phyloP scores from a whole-genome alignment of 2,888 invertebrate species.

The Notocelia uddmanniana region DNA sequence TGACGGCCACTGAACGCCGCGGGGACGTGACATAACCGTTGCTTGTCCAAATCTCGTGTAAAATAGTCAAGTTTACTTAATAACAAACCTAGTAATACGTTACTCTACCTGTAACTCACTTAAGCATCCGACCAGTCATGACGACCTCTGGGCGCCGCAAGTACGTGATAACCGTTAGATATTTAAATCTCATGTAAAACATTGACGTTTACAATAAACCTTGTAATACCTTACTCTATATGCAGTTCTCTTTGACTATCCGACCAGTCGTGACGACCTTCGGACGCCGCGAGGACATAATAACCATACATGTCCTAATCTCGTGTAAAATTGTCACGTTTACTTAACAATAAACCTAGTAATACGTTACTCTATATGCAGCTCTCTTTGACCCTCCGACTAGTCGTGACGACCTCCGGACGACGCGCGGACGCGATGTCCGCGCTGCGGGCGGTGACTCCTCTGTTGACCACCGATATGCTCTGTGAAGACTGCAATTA shows the following conservation, averaged over 20 bases:
- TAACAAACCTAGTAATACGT: background rate
- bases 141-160: slow-evolving; percentile 91
- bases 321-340: background rate
- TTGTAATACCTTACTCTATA: background rate
- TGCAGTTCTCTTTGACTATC: too few species aligned
- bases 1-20: slow-evolving; percentile 91
- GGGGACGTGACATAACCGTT: slow-evolving; percentile 83
- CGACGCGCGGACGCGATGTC: slow-evolving; percentile 88
- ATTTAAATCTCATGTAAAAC: too few species aligned
- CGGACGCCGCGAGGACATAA: background rate
- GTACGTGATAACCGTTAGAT: slow-evolving; percentile 74
- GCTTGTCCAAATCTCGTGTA: background rate
- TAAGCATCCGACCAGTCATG: slow-evolving; percentile 93
- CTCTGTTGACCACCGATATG: slow-evolving; percentile 88
- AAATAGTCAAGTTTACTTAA: background rate
- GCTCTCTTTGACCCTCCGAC: slow-evolving; percentile 93
- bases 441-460: slow-evolving; percentile 84
- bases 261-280: background rate
- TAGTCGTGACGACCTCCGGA: slow-evolving; percentile 92
- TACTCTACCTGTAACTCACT: slow-evolving; percentile 93
- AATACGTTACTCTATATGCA: slow-evolving; percentile 89
- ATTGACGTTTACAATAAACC: background rate
- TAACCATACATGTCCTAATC: background rate
- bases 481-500: slow-evolving; percentile 89
- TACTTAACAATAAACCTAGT: background rate